phyloP scores from a whole-genome alignment of 2,888 invertebrate species.

The Plagodis dolabraria region DNA sequence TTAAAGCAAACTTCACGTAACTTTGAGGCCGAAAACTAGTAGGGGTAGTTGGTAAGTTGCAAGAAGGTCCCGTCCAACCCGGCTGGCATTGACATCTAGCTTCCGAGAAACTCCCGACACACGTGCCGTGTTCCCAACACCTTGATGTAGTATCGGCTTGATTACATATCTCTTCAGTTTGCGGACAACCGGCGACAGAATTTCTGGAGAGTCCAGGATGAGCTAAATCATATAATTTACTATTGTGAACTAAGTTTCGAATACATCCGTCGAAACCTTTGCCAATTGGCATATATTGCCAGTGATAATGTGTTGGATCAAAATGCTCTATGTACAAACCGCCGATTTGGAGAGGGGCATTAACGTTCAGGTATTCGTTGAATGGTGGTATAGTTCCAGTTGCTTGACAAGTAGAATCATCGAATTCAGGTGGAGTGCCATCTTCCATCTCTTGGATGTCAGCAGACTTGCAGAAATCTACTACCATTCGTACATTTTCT shows the following conservation, averaged over 20 bases:
- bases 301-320: conserved; percentile 94
- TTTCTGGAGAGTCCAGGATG: conserved; percentile 95
- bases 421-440: conserved; percentile 94
- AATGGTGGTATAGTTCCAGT: conserved; percentile 96
- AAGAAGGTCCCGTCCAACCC: conserved; percentile 97
- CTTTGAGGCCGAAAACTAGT: conserved; percentile 97
- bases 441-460: conserved; percentile 95
- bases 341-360: conserved; percentile 97
- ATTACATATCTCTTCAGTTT: conserved; percentile 96
- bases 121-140: conserved; percentile 97
- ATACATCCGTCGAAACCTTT: conserved; percentile 98
- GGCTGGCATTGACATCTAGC: conserved; percentile 97
- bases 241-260: conserved; percentile 97
- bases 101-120: conserved; percentile 95
- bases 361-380: conserved; percentile 97
- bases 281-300: conserved; percentile 95
- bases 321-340: conserved; percentile 96
- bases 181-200: conserved; percentile 95
- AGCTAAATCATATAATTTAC: conserved; percentile 97
- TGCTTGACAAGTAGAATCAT: conserved; percentile 95
- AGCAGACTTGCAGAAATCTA: conserved; percentile 96
- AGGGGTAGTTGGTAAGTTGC: conserved; percentile 93
- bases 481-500: conserved; percentile 95
- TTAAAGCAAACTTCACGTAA: conserved; percentile 98
- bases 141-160: conserved; percentile 93